Evolutionary conservation across 92 coral and sea anemone species (phyloP), one percentile per base, ranked within the genome.

Genomic region (Porites evermanni): DNA sequence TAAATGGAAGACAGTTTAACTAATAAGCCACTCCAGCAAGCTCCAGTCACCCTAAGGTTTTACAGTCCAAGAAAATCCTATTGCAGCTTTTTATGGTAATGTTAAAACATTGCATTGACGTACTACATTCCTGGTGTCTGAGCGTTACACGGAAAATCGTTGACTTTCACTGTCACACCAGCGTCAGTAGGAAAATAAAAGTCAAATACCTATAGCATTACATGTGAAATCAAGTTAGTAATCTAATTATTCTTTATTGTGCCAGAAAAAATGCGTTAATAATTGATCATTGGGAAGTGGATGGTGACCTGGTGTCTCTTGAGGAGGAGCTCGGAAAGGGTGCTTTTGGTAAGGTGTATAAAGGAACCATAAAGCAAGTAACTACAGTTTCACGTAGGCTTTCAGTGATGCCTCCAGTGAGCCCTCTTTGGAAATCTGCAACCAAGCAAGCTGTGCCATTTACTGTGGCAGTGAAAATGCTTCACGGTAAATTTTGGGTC

Each of bases 311-410:
- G 3, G 79, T 94, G 26, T 68, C 80, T 5, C 87, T 94, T 44
- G 90, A 92, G 20, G 94, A 94, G 53, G 92, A 87, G 53, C 89
- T 94, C 19, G 98, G 98, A 7, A 94, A 94, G 68, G 98, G 98
- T 23, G 98, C 98, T 13, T 94, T 94, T 83, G 98, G 98, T 12
- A 94, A 92, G 72, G 98, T 94, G 60, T 94, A 79, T 80, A 92
- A 90, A 59, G 98, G 91, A 52, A 74, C 70, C 68, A 75, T 94
- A 6, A 76, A 72, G 12, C 89, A 85, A 75, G 70, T 82, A 11
- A 91, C 94, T 6, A 77, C 91, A 3, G 75, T 86, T 0, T 20
- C 88, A 1, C 81, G 70, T 2, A 76, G 53, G 38, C 64, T 74
- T 8, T 83, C 80, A 14, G 12, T 64, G 32, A 63, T 64, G 51